These are phyloP conservation scores for Psittacula echo DNA, from an alignment of 2,797 vertebrate genomes.

Conservation along the genomic window DNA sequence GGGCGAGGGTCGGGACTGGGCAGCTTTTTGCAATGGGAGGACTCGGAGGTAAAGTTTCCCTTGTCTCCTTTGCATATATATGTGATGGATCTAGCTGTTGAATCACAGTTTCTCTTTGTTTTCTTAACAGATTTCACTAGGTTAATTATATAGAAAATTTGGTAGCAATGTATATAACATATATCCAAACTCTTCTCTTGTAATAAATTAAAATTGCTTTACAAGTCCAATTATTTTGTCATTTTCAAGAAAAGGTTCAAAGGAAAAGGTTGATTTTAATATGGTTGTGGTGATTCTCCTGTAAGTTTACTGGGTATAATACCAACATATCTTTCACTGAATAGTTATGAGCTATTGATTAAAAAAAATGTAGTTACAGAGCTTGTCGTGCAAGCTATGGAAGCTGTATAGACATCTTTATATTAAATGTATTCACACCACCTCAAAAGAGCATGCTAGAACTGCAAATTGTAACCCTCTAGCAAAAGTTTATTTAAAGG, in stretches of 20 bases:
- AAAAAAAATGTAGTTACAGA: constrained; percentile 49
- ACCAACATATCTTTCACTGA: constrained; percentile 62
- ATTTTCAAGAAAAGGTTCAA: not conserved
- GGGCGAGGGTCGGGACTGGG: not conserved
- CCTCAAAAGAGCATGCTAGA: constrained; percentile 61
- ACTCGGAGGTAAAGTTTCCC: not conserved
- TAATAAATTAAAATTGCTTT: constrained; percentile 19
- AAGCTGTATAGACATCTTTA: constrained; percentile 68
- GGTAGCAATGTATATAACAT: not conserved
- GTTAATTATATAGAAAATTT: constrained; percentile 5
- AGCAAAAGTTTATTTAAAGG: constrained; percentile 62
- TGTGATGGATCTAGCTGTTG: not conserved
- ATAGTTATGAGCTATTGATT: constrained; percentile 66
- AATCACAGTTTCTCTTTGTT: not conserved
- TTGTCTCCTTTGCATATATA: constrained; percentile 14
- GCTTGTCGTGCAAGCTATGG: constrained; percentile 56
- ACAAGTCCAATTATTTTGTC: not conserved
- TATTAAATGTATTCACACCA: constrained; percentile 65
- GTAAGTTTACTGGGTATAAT: not conserved
- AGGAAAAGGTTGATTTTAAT: constrained; percentile 53
- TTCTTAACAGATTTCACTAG: constrained; percentile 12
- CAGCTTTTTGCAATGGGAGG: not conserved
- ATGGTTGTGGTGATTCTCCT: not conserved
- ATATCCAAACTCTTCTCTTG: not conserved
- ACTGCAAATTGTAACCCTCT: constrained; percentile 29